Conservation (phyloP, 1,140 invertebrate genomes). For the Marisa cornuarietis region DNA sequence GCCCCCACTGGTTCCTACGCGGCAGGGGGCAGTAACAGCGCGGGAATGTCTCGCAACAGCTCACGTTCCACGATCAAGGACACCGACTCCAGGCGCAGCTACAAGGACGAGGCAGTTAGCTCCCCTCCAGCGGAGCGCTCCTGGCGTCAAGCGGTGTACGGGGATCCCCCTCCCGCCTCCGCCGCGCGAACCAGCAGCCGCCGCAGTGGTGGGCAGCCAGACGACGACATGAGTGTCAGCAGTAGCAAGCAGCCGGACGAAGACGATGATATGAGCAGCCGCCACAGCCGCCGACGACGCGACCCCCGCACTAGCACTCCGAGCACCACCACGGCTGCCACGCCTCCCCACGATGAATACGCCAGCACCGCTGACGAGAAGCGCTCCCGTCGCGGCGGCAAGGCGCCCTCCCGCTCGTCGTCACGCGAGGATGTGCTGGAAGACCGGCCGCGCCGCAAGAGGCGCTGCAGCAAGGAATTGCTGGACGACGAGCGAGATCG, state of each 20-base stretch:
- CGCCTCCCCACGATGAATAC: conserved; percentile 19
- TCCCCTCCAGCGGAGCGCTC: conserved; percentile 51
- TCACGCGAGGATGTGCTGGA: conserved; percentile 57
- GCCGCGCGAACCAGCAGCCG: conserved; percentile 13
- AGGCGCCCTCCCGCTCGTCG: conserved; percentile 46
- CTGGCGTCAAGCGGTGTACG: conserved; percentile 61
- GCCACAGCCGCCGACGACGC: conserved; percentile 28
- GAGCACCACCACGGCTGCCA: conserved; percentile 48
- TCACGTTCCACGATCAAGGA: conserved; percentile 27
- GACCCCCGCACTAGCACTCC: conserved; percentile 37
- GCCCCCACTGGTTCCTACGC: conserved; percentile 23
- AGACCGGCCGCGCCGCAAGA: conserved; percentile 42
- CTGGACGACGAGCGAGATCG: conserved; percentile 48
- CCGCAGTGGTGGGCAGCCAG: conserved; percentile 22
- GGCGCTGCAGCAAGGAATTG: conserved; percentile 52
- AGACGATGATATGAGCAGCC: conserved; percentile 34
- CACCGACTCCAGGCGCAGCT: conserved; percentile 32
- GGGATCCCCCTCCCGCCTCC: conserved; percentile 37
- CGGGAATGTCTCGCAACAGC: conserved; percentile 24
- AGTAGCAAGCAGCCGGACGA: conserved; percentile 28
- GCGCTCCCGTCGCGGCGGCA: conserved; percentile 36
- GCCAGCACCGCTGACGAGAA: conserved; percentile 34
- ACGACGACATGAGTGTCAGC: conserved; percentile 34
- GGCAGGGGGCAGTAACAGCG: not conserved
- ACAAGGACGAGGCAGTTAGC: conserved; percentile 34